Conservation (phyloP, 2,888 invertebrate species). For the Marasmarcha lunaedactyla region DNA sequence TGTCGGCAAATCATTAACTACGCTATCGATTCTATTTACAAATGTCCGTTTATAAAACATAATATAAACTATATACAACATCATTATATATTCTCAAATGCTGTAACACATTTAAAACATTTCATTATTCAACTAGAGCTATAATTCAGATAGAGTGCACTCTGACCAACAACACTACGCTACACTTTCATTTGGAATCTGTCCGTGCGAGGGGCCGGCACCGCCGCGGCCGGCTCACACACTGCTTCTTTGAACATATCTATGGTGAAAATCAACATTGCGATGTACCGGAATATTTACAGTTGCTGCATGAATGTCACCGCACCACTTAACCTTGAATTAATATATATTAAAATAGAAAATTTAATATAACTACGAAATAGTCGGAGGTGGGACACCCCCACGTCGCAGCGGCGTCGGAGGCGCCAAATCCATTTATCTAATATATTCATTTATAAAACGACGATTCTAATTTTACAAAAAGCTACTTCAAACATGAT, state of each 20-base stretch:
- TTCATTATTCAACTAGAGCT: constrained; percentile 65
- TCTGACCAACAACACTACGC: no score
- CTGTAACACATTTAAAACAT: constrained; percentile 70
- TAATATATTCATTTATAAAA: constrained; percentile 37
- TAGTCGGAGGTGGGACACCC: constrained; percentile 57
- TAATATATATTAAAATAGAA: constrained; percentile 68
- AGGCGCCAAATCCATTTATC: constrained; percentile 23
- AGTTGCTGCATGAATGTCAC: constrained; percentile 1
- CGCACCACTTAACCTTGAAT: constrained; percentile 35
- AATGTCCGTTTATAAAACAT: constrained; percentile 60
- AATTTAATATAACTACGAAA: constrained; percentile 60
- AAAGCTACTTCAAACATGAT: constrained; percentile 53
- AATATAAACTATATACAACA: constrained; percentile 70
- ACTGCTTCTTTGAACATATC: constrained; percentile 37
- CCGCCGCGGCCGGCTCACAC: constrained; percentile 5
- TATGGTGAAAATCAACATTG: constrained; percentile 19
- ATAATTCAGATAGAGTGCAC: constrained; percentile 37
- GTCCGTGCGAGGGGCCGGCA: constrained; percentile 8
- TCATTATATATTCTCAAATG: constrained; percentile 70
- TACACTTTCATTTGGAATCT: no score
- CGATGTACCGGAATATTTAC: constrained; percentile 30
- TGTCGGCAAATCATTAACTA: constrained; percentile 52
- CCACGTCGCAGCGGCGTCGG: constrained; percentile 29
- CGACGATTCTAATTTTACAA: constrained; percentile 57
- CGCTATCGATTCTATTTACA: constrained; percentile 47